Evolutionary conservation across 2,113 vertebrate genomes (phyloP).

Genomic region (Cygnus buccinator): DNA sequence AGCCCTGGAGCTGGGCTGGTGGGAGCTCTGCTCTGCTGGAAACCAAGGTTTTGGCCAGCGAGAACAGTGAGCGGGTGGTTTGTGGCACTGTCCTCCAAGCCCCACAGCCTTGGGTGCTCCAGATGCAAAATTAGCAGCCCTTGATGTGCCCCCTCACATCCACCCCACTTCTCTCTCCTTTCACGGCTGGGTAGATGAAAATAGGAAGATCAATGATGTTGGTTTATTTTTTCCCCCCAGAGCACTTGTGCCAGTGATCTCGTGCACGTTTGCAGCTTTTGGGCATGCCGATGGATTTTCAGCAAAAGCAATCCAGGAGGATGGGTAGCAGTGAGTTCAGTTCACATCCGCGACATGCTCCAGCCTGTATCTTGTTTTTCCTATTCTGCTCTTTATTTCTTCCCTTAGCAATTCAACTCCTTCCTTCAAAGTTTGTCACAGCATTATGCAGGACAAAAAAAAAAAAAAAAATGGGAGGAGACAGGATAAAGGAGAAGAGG

Average conservation of each 20-base stretch:
- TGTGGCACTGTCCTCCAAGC: fast-evolving
- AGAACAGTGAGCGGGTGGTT: background rate
- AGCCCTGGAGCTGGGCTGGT: background rate
- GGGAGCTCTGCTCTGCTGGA: background rate
- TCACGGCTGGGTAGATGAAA: background rate
- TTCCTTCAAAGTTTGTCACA: background rate
- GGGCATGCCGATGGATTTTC: background rate
- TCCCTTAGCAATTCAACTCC: background rate
- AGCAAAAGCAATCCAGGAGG: background rate
- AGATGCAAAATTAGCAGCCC: background rate
- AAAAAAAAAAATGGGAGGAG: background rate
- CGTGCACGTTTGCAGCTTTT: background rate
- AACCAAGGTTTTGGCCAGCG: background rate
- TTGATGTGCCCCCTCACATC: background rate
- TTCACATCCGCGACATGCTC: background rate
- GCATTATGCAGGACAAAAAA: background rate
- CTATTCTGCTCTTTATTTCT: background rate
- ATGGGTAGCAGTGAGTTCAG: background rate
- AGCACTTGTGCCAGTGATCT: background rate
- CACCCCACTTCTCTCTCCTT: background rate
- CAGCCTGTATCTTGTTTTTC: background rate
- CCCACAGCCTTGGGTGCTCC: background rate
- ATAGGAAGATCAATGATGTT: background rate
- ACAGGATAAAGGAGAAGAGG: background rate
- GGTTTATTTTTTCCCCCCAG: background rate